These are phyloP conservation scores for Ceyx cyanopectus DNA, from an alignment of 2,113 vertebrate species.

Conservation along the genomic window DNA sequence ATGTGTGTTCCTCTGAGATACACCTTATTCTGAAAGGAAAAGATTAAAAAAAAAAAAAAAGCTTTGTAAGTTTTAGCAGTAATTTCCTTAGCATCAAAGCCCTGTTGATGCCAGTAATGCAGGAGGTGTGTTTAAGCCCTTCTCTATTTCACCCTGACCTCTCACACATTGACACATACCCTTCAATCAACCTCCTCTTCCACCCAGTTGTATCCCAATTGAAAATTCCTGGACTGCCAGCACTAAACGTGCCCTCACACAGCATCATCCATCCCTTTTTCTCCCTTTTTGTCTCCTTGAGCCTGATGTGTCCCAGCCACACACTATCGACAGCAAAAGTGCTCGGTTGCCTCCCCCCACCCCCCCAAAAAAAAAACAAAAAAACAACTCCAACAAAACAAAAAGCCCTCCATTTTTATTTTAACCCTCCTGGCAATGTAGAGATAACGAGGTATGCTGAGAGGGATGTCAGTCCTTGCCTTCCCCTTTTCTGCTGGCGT, in stretches of 20 bases:
- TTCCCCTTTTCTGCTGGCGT: too few relatives aligned
- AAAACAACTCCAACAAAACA: too few relatives aligned
- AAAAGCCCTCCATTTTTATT: too few relatives aligned
- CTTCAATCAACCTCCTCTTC: conserved; percentile 36
- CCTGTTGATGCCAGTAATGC: conserved; percentile 5
- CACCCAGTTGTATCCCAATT: not conserved
- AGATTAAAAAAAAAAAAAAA: too few relatives aligned
- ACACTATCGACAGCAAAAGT: too few relatives aligned
- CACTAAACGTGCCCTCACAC: not conserved
- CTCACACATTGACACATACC: not conserved
- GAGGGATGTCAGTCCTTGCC: too few relatives aligned
- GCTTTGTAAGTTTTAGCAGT: conserved; percentile 22
- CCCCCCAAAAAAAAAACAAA: too few relatives aligned
- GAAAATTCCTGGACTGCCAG: not conserved
- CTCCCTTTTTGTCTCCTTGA: not conserved
- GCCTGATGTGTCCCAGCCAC: not conserved
- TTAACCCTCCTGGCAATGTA: too few relatives aligned
- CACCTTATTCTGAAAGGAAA: conserved; percentile 21
- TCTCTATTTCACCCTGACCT: conserved; percentile 48
- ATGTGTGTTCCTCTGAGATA: not conserved
- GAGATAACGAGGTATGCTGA: too few relatives aligned
- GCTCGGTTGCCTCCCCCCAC: too few relatives aligned
- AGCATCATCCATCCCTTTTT: not conserved
- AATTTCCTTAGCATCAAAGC: conserved; percentile 19
- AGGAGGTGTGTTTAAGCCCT: conserved; percentile 16